These are phyloP conservation scores for Choristoneura fumiferana DNA, from an alignment of 1,140 invertebrate genomes.

Conservation along the genomic window DNA sequence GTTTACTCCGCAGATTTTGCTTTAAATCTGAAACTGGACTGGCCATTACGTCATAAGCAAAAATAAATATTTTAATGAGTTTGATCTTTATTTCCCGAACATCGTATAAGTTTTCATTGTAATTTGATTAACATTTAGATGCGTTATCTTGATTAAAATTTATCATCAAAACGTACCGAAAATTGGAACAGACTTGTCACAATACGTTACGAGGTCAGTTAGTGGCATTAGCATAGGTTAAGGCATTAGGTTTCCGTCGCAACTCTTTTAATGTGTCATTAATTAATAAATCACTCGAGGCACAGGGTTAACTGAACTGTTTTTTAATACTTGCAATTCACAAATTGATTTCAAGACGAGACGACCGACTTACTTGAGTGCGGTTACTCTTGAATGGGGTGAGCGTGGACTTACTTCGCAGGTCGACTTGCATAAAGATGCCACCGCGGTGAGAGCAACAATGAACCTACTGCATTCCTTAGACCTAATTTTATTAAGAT, in stretches of 20 bases:
- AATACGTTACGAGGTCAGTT: slow-evolving; percentile 61
- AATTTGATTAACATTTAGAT: slow-evolving; percentile 72
- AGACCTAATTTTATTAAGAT: slow-evolving; percentile 43
- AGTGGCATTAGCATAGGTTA: slow-evolving; percentile 64
- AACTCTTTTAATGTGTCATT: slow-evolving; percentile 27
- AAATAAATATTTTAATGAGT: slow-evolving; percentile 42
- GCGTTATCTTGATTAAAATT: slow-evolving; percentile 56
- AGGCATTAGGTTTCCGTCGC: slow-evolving; percentile 40
- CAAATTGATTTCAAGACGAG: slow-evolving; percentile 28
- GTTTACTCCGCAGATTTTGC: slow-evolving; percentile 55
- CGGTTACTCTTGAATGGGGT: slow-evolving; percentile 53
- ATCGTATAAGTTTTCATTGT: slow-evolving; percentile 63
- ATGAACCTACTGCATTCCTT: slow-evolving; percentile 39
- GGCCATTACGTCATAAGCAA: slow-evolving; percentile 54
- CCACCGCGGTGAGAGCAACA: slow-evolving; percentile 19
- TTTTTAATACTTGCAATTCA: slow-evolving; percentile 20
- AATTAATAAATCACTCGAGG: slow-evolving; percentile 36
- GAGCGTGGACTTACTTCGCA: slow-evolving; percentile 40
- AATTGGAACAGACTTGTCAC: slow-evolving; percentile 65
- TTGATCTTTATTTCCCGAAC: slow-evolving; percentile 53
- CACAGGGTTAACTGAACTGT: slow-evolving; percentile 27
- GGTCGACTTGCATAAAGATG: slow-evolving; percentile 53
- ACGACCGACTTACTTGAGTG: slow-evolving; percentile 49
- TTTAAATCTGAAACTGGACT: slow-evolving; percentile 67
- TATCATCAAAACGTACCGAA: slow-evolving; percentile 61